These are phyloP conservation scores for Turnix velox DNA, from an alignment of 2,113 vertebrate genomes.

Conservation along the genomic window DNA sequence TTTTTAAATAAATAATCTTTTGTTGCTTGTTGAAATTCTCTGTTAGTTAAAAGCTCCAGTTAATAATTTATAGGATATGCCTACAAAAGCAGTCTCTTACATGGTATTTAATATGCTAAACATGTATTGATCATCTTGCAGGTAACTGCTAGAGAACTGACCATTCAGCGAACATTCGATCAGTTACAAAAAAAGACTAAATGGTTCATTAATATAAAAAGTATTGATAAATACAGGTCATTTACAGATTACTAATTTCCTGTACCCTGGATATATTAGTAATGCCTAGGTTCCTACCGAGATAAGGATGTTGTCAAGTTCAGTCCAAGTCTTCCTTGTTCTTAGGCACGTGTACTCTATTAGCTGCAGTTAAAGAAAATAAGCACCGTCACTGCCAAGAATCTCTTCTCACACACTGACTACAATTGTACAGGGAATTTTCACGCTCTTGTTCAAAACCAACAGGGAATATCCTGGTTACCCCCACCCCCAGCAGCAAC, in stretches of 20 bases:
- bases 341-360: background rate
- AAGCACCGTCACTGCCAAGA: background rate
- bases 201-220: background rate
- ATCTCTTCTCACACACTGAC: background rate
- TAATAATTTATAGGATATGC: background rate
- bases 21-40: background rate
- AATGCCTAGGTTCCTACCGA: background rate
- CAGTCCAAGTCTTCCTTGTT: background rate
- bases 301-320: background rate
- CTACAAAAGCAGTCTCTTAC: background rate
- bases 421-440: background rate
- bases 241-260: background rate
- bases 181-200: background rate
- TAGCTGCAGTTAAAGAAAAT: background rate
- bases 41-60: background rate
- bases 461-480: background rate
- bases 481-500: background rate
- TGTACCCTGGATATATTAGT: background rate
- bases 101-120: background rate
- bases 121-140: slow-evolving; percentile 12
- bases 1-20: background rate
- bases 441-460: background rate
- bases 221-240: background rate
- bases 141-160: background rate
- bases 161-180: background rate